Base-by-base conservation (phyloP, 2,113 vertebrate genomes). In the Formicarius rufipectus region DNA sequence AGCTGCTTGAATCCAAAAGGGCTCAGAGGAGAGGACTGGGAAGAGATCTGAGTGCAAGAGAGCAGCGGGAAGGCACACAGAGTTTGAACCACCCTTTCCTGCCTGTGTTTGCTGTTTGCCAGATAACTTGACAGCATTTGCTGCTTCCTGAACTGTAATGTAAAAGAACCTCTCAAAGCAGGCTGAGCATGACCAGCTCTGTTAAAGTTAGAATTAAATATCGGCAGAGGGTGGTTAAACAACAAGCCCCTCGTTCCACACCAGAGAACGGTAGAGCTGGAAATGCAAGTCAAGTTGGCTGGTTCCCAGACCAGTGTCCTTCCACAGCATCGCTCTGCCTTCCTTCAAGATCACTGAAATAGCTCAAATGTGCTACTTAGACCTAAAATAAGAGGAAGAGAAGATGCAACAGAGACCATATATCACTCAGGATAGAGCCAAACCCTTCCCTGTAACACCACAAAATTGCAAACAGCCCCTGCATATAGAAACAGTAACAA, bases 271-370 rank as follows among this genome's bases (percentile, higher is more conserved):
- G 62, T 50, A 72, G 78, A 76, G 93, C 69, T 96, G 89, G 84
- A 92, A 91, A 89, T 4, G 39, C 45, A 76, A 78, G 62, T 64
- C 52, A 64, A 50, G 67, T 20, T 95, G 93, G 93, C 82, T 2
- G 0, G 30, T 63, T 94, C 93, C 95, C 85, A 95, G 93, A 83
- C 79, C 93, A 77, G 59, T 37, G 85, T 93, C 92, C 92, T 94
- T 93, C 78, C 92, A 84, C 68, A 67, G 72, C 73, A 90, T 47
- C 82, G 50, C 53, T 82, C 72, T 77, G 84, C 82, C 67, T 93
- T 84, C 87, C 75, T 90, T 91, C 42, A 25, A 60, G 40, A 95
- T 52, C 82, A 80, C 82, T 80, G 75, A 96, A 94, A 97, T 86
- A 95, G 93, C 91, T 93, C 85, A 94, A 52, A 66, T 63, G 71